A percentile compares a stretch with the other conserved stretches of the same genome.
Evolutionary conservation across 1,140 invertebrate genomes (phyloP).

Genomic region (Phymastichus coffea): DNA sequence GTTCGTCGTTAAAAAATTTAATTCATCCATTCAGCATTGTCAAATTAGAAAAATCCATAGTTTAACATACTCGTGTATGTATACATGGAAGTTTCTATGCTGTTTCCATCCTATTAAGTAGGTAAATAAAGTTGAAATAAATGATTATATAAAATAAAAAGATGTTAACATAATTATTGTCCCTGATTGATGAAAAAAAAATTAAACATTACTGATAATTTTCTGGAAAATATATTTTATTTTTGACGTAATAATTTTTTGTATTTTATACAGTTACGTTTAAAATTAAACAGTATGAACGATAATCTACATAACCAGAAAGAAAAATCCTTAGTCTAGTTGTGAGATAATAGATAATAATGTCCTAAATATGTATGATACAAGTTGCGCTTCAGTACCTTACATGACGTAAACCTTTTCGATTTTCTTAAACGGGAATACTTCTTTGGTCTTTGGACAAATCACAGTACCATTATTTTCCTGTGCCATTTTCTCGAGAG

Average conservation of each 20-base stretch:
- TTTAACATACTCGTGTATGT: background rate
- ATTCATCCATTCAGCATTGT: background rate
- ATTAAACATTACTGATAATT: background rate
- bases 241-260: constrained; percentile 27
- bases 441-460: constrained; percentile 89
- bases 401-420: constrained; percentile 97
- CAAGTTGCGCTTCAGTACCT: constrained; percentile 40
- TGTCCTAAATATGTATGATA: constrained; percentile 30
- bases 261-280: constrained; percentile 29
- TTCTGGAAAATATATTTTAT: constrained; percentile 30
- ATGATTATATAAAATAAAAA: constrained; percentile 30
- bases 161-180: constrained; percentile 33
- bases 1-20: background rate
- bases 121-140: constrained; percentile 28
- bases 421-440: constrained; percentile 83
- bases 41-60: background rate
- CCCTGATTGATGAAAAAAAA: constrained; percentile 19
- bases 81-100: constrained; percentile 3
- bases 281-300: constrained; percentile 12
- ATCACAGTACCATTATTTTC: constrained; percentile 85
- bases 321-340: constrained; percentile 15
- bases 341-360: constrained; percentile 14
- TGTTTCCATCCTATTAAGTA: constrained; percentile 12
- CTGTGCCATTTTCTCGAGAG: constrained; percentile 82
- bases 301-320: constrained; percentile 25